Base-by-base conservation (phyloP, 1,140 invertebrate species). In the Lethocerus indicus region DNA sequence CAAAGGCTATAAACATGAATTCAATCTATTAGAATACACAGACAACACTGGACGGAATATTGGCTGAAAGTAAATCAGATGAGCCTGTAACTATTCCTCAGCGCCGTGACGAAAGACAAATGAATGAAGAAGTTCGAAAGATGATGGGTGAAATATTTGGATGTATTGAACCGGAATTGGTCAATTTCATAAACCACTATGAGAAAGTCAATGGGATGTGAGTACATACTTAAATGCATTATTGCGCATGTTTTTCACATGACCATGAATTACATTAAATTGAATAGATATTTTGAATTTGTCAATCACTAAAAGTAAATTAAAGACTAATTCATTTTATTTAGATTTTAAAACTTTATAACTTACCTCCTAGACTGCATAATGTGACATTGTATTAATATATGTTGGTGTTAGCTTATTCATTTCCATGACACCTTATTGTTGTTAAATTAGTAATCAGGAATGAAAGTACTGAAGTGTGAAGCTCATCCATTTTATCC, bases 141-240 rank as follows among this genome's bases (percentile, higher is more conserved):
- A 81, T 91, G 68, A 92, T 95, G 87, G 74, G 71, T 45, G 83
- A 79, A 51, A 74, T 95, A 58, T 95, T 95, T 70, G 77, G 80
- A 0, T 75, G 76, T 52, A 70, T 96, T 9, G 90, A 95, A 70
- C 69, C 72, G 2, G 89, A 95, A 65, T 67, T 97, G 27, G 76
- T 82, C 40, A 78, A 72, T 57, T 90, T 95, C 57, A 83, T 95
- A 45, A 70, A 72, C 18, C 79, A 87, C 60, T 79, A 89, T 56
- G 89, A 93, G 63, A 81, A 81, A 59, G 74, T 87, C 47, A 89
- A 94, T 66, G 80, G 80, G 54, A 89, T 90, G 83, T 91, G 67
- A 76, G 80, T 72, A 45, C 23, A 20, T 28, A 40, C n/a, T 9
- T 5, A 21, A 1, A 51, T n/a, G n/a, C n/a, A n/a, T n/a, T n/a